Conservation (phyloP, 2,113 vertebrate genomes). For the Dromaius novaehollandiae region DNA sequence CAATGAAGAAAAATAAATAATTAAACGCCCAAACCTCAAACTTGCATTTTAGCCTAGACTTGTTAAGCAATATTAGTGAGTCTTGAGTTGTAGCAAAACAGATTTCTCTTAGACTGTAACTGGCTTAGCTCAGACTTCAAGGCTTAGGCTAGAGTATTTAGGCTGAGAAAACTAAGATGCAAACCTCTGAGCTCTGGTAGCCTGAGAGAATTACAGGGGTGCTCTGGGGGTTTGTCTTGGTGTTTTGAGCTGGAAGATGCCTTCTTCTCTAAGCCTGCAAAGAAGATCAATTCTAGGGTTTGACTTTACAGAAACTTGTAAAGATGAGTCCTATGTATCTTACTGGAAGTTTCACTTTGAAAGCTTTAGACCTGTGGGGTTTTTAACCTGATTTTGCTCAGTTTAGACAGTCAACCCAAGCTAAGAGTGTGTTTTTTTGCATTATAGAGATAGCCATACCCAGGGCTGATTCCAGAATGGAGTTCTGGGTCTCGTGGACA, state of each 20-base stretch:
- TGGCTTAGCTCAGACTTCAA: background rate
- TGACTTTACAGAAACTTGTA: background rate
- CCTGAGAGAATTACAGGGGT: background rate
- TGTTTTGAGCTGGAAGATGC: background rate
- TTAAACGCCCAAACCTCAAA: accelerated
- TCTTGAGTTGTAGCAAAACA: background rate
- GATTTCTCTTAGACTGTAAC: background rate
- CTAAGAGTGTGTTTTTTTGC: background rate
- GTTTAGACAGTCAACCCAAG: background rate
- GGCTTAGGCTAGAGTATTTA: background rate
- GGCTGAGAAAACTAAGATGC: background rate
- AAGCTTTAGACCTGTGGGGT: background rate
- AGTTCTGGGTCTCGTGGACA: background rate
- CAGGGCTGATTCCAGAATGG: background rate
- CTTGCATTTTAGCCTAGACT: background rate
- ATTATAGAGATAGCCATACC: background rate
- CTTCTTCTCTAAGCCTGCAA: background rate
- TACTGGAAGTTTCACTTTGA: background rate
- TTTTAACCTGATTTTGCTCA: background rate
- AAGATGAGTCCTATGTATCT: accelerated
- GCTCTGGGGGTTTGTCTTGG: background rate
- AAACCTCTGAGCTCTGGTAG: background rate
- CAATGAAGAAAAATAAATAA: background rate
- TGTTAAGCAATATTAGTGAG: background rate
- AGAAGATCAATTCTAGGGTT: background rate